A percentile compares a stretch with the other conserved stretches of the same genome.
These are phyloP conservation scores for Heliopora coerulea DNA, from an alignment of 92 coral and sea anemone genomes.

Conservation along the genomic window DNA sequence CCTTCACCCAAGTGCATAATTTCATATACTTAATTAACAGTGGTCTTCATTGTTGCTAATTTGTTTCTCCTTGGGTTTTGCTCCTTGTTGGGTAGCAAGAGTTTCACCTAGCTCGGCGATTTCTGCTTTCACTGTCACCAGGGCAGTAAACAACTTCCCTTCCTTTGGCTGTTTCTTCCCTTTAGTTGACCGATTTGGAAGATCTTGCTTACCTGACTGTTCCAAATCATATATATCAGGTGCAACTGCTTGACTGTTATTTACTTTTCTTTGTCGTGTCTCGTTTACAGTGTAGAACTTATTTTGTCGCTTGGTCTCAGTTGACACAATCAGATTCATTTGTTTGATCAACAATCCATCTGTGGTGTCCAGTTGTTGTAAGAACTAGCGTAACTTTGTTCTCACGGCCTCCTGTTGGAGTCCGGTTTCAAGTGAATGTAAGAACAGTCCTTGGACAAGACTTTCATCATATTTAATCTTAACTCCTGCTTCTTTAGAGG, in stretches of 20 bases:
- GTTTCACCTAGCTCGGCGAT: conserved; percentile 35
- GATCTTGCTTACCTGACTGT: conserved; percentile 8
- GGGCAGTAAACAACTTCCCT: conserved; percentile 38
- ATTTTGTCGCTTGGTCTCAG: conserved; percentile 25
- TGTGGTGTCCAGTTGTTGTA: conserved; percentile 10
- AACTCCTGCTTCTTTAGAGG: conserved; percentile 35
- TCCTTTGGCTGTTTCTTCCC: conserved; percentile 42
- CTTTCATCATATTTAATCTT: conserved; percentile 27
- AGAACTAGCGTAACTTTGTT: conserved; percentile 19
- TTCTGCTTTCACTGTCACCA: conserved; percentile 43
- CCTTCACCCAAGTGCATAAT: too few species aligned
- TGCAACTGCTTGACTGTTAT: not conserved
- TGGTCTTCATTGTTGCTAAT: conserved; percentile 14
- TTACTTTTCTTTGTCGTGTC: conserved; percentile 20
- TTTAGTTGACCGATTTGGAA: not conserved
- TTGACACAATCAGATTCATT: conserved; percentile 18
- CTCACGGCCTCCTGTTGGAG: conserved; percentile 20
- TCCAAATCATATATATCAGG: not conserved
- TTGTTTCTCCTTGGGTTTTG: conserved; percentile 15
- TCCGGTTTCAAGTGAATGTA: conserved; percentile 33
- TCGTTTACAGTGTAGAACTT: not conserved
- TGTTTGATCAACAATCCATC: conserved; percentile 17
- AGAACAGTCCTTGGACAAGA: conserved; percentile 35
- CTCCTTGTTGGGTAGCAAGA: conserved; percentile 30
- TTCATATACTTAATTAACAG: too few species aligned